Conservation (phyloP, 1,140 invertebrate species). For the Callitettix versicolor region DNA sequence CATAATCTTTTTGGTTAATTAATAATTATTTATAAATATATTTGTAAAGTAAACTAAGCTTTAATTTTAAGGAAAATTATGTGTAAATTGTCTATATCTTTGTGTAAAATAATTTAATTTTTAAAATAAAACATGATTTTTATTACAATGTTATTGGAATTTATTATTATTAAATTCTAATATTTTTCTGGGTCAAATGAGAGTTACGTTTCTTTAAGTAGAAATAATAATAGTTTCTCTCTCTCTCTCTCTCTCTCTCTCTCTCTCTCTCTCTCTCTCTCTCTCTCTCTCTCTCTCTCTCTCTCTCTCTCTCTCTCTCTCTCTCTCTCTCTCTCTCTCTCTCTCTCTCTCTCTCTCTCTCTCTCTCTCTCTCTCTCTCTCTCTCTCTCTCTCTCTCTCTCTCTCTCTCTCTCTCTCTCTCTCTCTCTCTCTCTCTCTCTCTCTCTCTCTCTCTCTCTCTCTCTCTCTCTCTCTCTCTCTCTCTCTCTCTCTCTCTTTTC, state of each 20-base stretch:
- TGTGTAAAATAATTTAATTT: too few relatives aligned
- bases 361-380: background rate
- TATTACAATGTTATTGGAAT: too few relatives aligned
- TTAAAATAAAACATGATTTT: too few relatives aligned
- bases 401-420: background rate
- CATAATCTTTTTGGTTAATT: slow-evolving; percentile 29
- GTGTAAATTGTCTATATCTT: too few relatives aligned
- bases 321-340: background rate
- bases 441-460: background rate
- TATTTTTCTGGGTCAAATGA: too few relatives aligned
- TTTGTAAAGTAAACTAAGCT: too few relatives aligned
- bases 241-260: background rate
- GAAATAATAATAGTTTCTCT: too few relatives aligned
- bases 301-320: background rate
- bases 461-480: background rate
- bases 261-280: background rate
- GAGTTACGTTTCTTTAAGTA: too few relatives aligned
- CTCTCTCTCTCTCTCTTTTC: background rate
- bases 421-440: background rate
- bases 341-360: background rate
- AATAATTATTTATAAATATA: too few relatives aligned
- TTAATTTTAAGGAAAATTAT: too few relatives aligned
- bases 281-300: background rate
- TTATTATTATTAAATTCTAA: too few relatives aligned
- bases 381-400: background rate